Conservation (phyloP, 2,797 vertebrate genomes). For the Eulemur albifrons region DNA sequence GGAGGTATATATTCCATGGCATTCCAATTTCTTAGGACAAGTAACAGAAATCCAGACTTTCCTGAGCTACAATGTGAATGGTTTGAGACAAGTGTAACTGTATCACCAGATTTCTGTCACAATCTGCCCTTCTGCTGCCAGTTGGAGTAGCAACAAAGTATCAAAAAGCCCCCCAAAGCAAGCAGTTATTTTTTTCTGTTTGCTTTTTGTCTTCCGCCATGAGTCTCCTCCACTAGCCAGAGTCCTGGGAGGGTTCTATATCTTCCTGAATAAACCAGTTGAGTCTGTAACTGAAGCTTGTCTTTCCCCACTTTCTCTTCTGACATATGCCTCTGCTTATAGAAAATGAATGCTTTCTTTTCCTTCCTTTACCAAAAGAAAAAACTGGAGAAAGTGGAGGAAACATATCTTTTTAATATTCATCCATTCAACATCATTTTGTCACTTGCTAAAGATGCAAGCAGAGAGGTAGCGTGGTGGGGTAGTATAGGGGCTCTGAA, state of each 20-base stretch:
- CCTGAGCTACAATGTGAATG: neutral
- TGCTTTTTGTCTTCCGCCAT: neutral
- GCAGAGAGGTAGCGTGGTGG: neutral
- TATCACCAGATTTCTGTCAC: conserved; percentile 7
- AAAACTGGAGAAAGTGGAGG: neutral
- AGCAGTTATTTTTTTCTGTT: neutral
- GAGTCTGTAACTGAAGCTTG: neutral
- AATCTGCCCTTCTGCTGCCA: neutral
- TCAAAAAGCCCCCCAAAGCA: neutral
- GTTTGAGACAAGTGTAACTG: neutral
- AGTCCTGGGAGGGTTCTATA: neutral
- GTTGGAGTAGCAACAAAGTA: neutral
- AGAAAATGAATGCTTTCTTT: neutral
- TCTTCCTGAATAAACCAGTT: neutral
- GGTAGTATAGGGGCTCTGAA: neutral
- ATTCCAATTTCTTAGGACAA: neutral
- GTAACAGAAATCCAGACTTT: neutral
- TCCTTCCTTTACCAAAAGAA: neutral
- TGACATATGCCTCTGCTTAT: conserved; percentile 12
- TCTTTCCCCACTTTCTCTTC: neutral
- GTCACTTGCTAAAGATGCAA: neutral
- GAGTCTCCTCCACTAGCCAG: neutral
- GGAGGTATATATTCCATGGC: neutral
- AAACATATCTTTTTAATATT: conserved; percentile 22
- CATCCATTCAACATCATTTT: neutral